Base-by-base conservation (phyloP, 2,113 vertebrate species). In the Oryzias woworae region DNA sequence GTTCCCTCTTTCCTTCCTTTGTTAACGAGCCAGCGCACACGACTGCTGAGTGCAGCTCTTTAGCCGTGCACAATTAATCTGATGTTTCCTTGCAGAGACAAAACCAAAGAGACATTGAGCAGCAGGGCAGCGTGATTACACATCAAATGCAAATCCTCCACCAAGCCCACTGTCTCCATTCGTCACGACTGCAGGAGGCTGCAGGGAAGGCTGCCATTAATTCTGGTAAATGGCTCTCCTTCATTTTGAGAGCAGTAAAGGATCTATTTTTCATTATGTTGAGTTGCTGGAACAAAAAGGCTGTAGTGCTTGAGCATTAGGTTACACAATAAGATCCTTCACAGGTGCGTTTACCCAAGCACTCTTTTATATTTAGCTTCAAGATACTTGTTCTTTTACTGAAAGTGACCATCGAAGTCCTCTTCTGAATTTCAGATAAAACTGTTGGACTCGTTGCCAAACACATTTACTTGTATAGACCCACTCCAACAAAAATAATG, bases 61-160 rank as follows among this genome's bases (percentile, higher is more conserved):
- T 84, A 89, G 81, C 83, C 47, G 75, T 50, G 56, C 64, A 70
- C 82, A 85, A 89, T 92, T 91, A 89, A 92, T 90, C 87, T 86
- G 83, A 83, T 66, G 61, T 86, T 88, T 87, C 85, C 77, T 82
- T 50, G 77, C 66, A 12, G 78, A 84, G 80, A 86, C 54, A 64
- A 84, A 87, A 73, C 73, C 66, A 69, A 81, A 43, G 62, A 85
- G 85, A 84, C 78, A 62, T 80, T 61, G 69, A 69, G 78, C 77
- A 74, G 80, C 62, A 62, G 78, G 72, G 64, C 71, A 60, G 61
- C 72, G 64, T 73, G 75, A 80, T 84, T 88, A 79, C 82, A 82
- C 72, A 56, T 63, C 41, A 14, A 80, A 89, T 78, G 72, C 70
- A 84, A 84, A 84, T 81, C 57, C 65, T 61, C 53, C 65, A 36